Percentiles rank a stretch among this genome's conserved stretches.
phyloP scores from a whole-genome alignment of 1,140 invertebrate genomes.

The Antheraea pernyi region DNA sequence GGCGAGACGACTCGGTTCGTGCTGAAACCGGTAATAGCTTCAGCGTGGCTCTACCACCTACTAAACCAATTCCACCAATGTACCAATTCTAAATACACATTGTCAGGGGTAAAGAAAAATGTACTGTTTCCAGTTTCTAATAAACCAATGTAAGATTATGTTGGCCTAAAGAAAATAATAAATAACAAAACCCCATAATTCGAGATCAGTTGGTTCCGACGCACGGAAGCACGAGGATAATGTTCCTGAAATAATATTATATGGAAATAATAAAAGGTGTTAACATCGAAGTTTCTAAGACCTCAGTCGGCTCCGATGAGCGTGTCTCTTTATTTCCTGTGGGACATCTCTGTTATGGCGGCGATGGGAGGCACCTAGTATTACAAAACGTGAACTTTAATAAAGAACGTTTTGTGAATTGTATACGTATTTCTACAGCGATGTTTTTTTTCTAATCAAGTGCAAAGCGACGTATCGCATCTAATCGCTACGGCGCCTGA shows the following conservation, averaged over 20 bases:
- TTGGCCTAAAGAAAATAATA: neutral
- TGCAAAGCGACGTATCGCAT: no score
- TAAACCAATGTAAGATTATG: neutral
- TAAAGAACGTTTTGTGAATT: no score
- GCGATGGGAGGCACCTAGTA: constrained; percentile 49
- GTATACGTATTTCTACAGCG: no score
- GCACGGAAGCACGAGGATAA: constrained; percentile 6
- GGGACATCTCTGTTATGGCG: constrained; percentile 48
- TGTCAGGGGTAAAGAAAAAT: no score
- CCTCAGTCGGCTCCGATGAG: constrained; percentile 16
- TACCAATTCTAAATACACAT: no score
- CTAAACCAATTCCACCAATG: no score
- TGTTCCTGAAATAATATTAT: constrained; percentile 26
- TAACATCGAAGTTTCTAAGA: constrained; percentile 28
- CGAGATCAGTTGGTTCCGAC: neutral
- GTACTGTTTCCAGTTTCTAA: no score
- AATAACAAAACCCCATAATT: neutral
- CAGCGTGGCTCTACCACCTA: no score
- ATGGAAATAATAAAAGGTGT: constrained; percentile 47
- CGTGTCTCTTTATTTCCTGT: constrained; percentile 52
- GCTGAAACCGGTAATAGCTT: no score
- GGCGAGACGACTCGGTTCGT: no score
- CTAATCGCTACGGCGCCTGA: no score
- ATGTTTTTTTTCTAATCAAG: no score
- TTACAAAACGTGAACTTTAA: constrained; percentile 56